Evolutionary conservation across 2,113 vertebrate genomes (phyloP), one percentile per base, ranked within the genome.

Genomic region (Rhinogobius similis): DNA sequence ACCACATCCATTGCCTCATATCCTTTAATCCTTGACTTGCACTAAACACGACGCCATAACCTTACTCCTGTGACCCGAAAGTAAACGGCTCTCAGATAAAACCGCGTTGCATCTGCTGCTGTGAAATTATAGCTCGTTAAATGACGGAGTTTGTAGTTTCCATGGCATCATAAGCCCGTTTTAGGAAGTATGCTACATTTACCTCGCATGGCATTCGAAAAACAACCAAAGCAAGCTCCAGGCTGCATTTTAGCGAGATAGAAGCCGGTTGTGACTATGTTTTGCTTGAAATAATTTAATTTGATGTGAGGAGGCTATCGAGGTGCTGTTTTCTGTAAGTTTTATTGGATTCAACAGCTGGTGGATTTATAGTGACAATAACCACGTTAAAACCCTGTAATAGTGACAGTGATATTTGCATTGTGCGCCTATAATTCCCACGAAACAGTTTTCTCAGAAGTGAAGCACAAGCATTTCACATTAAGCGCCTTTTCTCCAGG

Each of bases 131-230:
- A 62, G 29, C 11, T 53, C 76, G 63, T 77, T 70, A 70, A 58
- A 36, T 21, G 18, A 44, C 63, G 24, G 64, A 65, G 52, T 50
- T 64, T 73, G 3, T 69, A 74, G 81, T 87, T 77, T 53, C 75
- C 70, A 86, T 85, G 73, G 76, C 73, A 66, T 24, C 67, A 16
- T 8, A 11, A 29, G 52, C 61, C 55, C 26, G 77, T 66, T 59
- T 32, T 84, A 89, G 89, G 90, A 90, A 86, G 87, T 91, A 55
- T 41, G 82, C 58, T 43, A 63, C 84, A 91, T 88, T 87, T 67
- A 80, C 63, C 85, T 75, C 66, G 56, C 79, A 67, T 67, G 77
- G 62, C 56, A n/a, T 74, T 65, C 69, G 23, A 53, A 26, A 73
- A 80, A 71, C 78, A 73, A 9, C 13, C 48, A 26, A 46, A 38